Evolutionary conservation across 2,113 vertebrate species (phyloP).

Genomic region (Chlorodrepanis virens): DNA sequence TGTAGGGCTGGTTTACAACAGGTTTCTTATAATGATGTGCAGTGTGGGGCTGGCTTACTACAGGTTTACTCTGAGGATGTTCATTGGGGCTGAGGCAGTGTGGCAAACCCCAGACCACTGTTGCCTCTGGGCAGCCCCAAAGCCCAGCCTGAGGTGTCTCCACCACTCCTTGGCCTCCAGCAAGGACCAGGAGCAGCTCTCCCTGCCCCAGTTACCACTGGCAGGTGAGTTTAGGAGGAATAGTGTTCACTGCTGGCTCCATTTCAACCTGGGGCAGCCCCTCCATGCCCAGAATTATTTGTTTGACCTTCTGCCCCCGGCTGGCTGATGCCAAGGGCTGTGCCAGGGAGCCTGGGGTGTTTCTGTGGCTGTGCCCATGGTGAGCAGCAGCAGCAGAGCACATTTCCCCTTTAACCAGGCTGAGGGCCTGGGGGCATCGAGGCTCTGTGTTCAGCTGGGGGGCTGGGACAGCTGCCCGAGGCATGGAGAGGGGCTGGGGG

Average conservation of each 20-base stretch:
- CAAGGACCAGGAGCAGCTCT: neutral
- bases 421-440: neutral
- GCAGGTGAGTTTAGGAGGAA: neutral
- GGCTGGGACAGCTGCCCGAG: neutral
- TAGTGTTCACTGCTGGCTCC: neutral
- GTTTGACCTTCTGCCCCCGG: neutral
- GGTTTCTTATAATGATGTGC: neutral
- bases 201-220: neutral
- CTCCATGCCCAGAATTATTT: accelerated
- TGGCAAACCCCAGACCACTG: neutral
- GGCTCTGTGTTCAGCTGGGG: neutral
- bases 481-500: neutral
- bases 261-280: neutral
- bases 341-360: neutral
- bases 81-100: neutral
- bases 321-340: accelerated
- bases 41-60: no score
- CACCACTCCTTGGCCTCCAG: neutral
- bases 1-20: neutral
- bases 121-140: neutral
- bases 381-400: neutral
- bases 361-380: neutral
- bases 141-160: neutral
- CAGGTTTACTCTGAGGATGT: neutral
- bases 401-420: neutral